Conservation (phyloP, 1,140 invertebrate species). For the Venustaconcha ellipsiformis region DNA sequence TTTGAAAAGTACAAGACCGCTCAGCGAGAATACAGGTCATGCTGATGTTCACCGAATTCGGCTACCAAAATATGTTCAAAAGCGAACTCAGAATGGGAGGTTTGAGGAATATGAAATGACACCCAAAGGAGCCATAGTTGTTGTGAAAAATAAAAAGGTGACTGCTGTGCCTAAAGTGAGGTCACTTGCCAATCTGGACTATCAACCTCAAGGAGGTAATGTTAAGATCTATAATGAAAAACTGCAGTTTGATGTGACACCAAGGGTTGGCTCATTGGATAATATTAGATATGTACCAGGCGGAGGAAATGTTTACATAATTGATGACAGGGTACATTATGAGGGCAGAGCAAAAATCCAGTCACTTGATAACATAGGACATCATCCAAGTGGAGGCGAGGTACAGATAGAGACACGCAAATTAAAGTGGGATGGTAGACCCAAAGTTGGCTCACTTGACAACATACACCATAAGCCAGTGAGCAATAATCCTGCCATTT, state of each 20-base stretch:
- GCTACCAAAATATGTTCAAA: too few species aligned
- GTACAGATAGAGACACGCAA: conserved; percentile 35
- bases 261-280: conserved; percentile 84
- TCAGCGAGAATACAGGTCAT: too few species aligned
- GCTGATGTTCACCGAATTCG: too few species aligned
- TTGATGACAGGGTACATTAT: conserved; percentile 78
- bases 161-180: too few species aligned
- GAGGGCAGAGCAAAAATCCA: conserved; percentile 37
- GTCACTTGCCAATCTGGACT: too few species aligned
- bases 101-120: too few species aligned
- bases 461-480: conserved; percentile 79
- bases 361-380: conserved; percentile 46
- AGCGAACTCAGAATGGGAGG: too few species aligned
- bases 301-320: conserved; percentile 57
- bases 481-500: conserved; percentile 35
- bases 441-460: conserved; percentile 85
- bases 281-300: conserved; percentile 48
- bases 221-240: too few species aligned
- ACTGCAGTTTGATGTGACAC: not conserved
- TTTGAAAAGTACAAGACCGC: too few species aligned
- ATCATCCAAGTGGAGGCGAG: conserved; percentile 43
- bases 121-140: too few species aligned
- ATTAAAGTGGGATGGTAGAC: conserved; percentile 45
- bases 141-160: too few species aligned
- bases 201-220: too few species aligned